Evolutionary conservation across 2,797 vertebrate genomes (phyloP).

Genomic region (Lepidocolaptes lacrymiger): DNA sequence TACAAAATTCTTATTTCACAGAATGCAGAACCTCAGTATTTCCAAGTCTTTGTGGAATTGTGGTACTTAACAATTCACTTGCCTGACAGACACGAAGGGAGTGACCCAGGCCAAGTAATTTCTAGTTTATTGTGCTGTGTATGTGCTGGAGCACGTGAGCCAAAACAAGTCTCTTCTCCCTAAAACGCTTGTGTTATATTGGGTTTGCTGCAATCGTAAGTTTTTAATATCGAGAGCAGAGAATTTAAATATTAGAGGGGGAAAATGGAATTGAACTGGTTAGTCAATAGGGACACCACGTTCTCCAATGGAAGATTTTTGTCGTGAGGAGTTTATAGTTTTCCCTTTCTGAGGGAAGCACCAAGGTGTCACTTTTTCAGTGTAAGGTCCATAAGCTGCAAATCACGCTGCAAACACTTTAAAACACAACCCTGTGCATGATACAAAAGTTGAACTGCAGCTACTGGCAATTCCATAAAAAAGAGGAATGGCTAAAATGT

Average conservation of each 20-base stretch:
- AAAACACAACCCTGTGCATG: fast-evolving
- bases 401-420: not conserved
- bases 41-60: not conserved
- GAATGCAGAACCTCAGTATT: not conserved
- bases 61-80: not conserved
- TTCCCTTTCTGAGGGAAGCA: not conserved
- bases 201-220: not conserved
- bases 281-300: not conserved
- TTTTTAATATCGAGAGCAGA: not conserved
- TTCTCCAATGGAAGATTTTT: not conserved
- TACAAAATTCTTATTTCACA: not conserved
- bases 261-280: not conserved
- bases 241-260: not conserved
- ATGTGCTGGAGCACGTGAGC: not conserved
- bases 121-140: not conserved
- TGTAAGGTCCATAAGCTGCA: not conserved
- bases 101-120: not conserved
- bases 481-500: not conserved
- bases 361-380: not conserved
- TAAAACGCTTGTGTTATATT: not conserved
- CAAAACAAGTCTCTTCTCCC: not conserved
- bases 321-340: not conserved
- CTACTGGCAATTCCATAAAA: not conserved
- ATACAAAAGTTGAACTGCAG: not conserved
- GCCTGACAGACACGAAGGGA: not conserved